Evolutionary conservation across 2,797 vertebrate species (phyloP).

Genomic region (Hydrocynus forskahlii): DNA sequence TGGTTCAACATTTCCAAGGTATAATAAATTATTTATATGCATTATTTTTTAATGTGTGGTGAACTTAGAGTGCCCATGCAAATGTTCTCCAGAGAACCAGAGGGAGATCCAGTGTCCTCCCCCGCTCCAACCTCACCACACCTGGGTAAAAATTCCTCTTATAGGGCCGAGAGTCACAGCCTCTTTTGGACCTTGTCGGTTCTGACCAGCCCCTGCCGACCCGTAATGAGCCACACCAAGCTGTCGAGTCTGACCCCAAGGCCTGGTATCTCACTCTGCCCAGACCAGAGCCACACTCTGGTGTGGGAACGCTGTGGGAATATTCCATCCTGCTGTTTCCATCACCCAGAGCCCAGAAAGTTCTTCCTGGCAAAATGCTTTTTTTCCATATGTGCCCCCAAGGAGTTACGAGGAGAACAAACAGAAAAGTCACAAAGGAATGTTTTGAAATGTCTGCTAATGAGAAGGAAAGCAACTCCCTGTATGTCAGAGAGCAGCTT

Average conservation of each 20-base stretch:
- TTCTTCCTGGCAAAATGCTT: constrained; percentile 17
- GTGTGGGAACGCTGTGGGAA: constrained; percentile 35
- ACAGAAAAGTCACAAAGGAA: constrained; percentile 15
- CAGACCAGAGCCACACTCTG: background rate
- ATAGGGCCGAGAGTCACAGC: constrained; percentile 28
- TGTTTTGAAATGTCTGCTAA: background rate
- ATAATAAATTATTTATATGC: too few relatives aligned
- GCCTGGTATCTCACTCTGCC: constrained; percentile 10
- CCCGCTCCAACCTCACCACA: constrained; percentile 52
- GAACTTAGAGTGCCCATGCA: constrained; percentile 24
- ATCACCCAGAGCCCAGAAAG: constrained; percentile 26
- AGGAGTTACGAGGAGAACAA: constrained; percentile 15
- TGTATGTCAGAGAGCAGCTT: constrained; percentile 15
- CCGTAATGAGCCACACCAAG: constrained; percentile 24
- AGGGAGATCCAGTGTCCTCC: background rate
- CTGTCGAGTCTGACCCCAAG: background rate
- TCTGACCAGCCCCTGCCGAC: constrained; percentile 19
- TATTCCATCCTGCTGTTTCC: constrained; percentile 36
- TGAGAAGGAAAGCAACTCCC: constrained; percentile 22
- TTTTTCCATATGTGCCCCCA: constrained; percentile 37
- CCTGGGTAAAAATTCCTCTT: constrained; percentile 65
- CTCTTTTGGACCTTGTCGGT: background rate
- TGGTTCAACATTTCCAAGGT: too few relatives aligned
- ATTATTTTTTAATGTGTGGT: too few relatives aligned
- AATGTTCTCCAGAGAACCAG: background rate